Base-by-base conservation (phyloP, 1,140 invertebrate genomes). In the Calliphora vicina region DNA sequence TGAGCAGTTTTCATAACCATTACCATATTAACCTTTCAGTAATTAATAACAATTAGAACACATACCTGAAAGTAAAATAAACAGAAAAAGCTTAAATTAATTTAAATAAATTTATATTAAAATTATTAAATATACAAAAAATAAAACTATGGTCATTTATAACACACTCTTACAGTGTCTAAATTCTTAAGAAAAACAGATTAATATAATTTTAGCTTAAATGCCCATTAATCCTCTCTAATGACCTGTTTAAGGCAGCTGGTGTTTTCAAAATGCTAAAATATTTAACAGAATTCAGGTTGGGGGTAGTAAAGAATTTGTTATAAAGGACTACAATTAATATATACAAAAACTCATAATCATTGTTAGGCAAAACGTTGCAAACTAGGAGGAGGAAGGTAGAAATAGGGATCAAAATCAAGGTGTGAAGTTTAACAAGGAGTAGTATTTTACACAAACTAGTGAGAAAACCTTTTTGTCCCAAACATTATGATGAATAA, bases 201-300 rank as follows among this genome's bases (percentile, higher is more conserved):
- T 78, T 78, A 78, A 78, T 78, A 23, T 23, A 78, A 78, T 78
- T 78, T 78, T 45, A 78, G 43, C 74, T 45, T 35, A 78, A 78
- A 78, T 78, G 74, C 2, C 42, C 74, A 78, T 78, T 78, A 78
- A 78, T 78, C 74, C 74, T 78, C 17, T 42, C n/a, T 78, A 78
- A 78, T 78, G 74, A 25, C 74, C 35, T 78, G 74, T 43, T 78
- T 43, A 43, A 78, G 74, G 42, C 74, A 78, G 35, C 35, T 78
- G 74, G 74, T 78, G 74, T 43, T 78, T 29, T 43, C 20, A 78
- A 78, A 43, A 78, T 25, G 74, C 43, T 23, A 74, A 74, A 74
- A 74, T 74, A 35, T 15, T 74, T 74, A 27, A 27, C n/a, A 35
- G 6, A 5, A 35, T 10, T 35, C 6, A 35, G 35, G 35, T 8